Evolutionary conservation across 1,140 invertebrate species (phyloP), one percentile per base, ranked within the genome.

Genomic region (Liolophura sinensis): DNA sequence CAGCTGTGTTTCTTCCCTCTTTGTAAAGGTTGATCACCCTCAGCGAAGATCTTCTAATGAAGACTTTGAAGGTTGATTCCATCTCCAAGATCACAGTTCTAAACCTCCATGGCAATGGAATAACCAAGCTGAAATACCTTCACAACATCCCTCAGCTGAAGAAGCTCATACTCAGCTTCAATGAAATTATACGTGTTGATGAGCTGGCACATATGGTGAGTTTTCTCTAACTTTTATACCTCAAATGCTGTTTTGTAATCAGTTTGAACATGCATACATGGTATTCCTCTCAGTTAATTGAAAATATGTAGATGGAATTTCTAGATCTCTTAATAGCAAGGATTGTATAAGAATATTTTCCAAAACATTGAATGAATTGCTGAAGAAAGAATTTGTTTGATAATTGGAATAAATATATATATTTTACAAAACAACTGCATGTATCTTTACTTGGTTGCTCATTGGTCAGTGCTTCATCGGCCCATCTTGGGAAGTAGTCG

Each of bases 81-180:
- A 55, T 83, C 27, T 60, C 68, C 50, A 71, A 76, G 25, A 79
- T 84, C 18, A 79, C 78, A 22, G 67, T 70, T 6, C 69, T 84
- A 12, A 84, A 84, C 74, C 77, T 84, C 58, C 82, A 84, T 77
- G 78, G 78, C 57, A 78, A 78, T 63, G 80, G 81, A 12, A 62
- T 85, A 50, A 75, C 71, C 18, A 81, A 78, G 57, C 62, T 85
- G 15, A 78, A 77, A 64, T 64, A 74, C 27, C 62, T 85, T 16
- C 74, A 79, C 25, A 62, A 52, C 20, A 64, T 82, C 6, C 49
- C 64, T 27, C 57, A 64, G 16, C 69, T 85, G 14, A 78, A 75
- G 64, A 75, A 73, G 65, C 73, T 85, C 6, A 70, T 80, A 15
- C 74, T 81, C 64, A 81, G 78, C 64, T 84, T 82, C 68, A 85